Evolutionary conservation across 2,888 invertebrate genomes (phyloP), one percentile per base, ranked within the genome.

Genomic region (Drosophila setosimentum): DNA sequence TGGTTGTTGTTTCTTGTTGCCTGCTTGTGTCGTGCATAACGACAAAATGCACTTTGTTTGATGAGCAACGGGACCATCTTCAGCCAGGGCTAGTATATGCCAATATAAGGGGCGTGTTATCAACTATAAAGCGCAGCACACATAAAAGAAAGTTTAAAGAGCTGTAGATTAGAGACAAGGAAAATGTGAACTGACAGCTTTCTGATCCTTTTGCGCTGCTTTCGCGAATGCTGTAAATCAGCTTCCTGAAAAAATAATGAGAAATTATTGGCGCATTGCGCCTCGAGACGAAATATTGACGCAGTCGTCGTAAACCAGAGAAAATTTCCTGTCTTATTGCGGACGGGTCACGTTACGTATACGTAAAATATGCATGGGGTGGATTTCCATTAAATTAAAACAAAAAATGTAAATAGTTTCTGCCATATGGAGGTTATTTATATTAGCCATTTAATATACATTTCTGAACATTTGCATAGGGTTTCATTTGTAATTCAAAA

Each of bases 11-110:
- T 72, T 27, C n/a, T 40, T 78, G 45, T n/a, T 27, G 57, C 27
- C 53, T n/a, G 33, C 48, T 63, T 63, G 57, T 57, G 40, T 62
- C 48, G 32, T 62, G 76, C 70, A 62, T 37, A 70, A 78, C 68
- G 63, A 63, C 66, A 70, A 77, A 83, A 78, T 81, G 82, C 87
- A 84, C 75, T 82, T 78, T 78, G 71, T 73, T 68, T 68, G 78
- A 83, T 82, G 84, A 83, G 66, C 74, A 61, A 30, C 63, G 37
- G 27, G n/a, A 18, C 45, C 55, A 62, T 27, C 68, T 35, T 13
- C 21, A 21, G 49, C n/a, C 32, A 40, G 29, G 30, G 32, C 51
- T 59, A 27, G 51, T 11, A 58, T 29, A 45, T 58, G 69, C 60
- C 80, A 77, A 69, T 69, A 74, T 64, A 42, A 48, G 33, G 35